Base-by-base conservation (phyloP, 1,140 invertebrate genomes). In the Diachasma alloeum region DNA sequence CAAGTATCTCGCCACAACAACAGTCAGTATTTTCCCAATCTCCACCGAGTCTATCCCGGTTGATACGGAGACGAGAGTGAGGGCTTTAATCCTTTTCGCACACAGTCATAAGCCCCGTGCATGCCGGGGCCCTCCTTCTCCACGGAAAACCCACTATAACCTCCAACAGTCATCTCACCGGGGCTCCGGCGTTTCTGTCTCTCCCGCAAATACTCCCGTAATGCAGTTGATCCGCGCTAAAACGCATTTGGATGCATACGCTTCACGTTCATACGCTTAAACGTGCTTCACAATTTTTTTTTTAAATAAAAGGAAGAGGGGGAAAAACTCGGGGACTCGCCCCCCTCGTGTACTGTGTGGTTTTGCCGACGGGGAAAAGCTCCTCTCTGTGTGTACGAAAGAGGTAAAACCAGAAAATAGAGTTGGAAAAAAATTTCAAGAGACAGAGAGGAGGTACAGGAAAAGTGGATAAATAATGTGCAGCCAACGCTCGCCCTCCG, bases 221-320 rank as follows among this genome's bases (percentile, higher is more conserved):
- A 86, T 85, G 83, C 85, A 87, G 83, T 85, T 86, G 84, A 86
- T 85, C 83, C 82, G 78, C 78, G 85, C 82, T 85, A 84, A 86
- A 87, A 85, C 82, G 82, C 81, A 86, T 86, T 86, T 77, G 81
- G 81, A 82, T 82, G 81, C 77, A 80, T 72, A 72, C 66, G 80
- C 80, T 83, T 76, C 77, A 78, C 76, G 71, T 84, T 82, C 80
- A 83, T 81, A 78, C 78, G 83, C 81, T 84, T 85, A 83, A 75
- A 75, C 36, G 46, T 75, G 66, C 48, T 69, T 68, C 36, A 44
- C 13, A 24, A 42, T 68, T 63, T 63, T 53, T 53, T 53, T n/a
- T 17, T 17, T 17, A 15, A 73, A 73, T 31, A 68, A 36, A 53
- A 39, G 6, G 36, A 37, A 39, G 15, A 68, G 11, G 31, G 26